Evolutionary conservation across 2,797 vertebrate genomes (phyloP).

Genomic region (Cryptoprocta ferox): DNA sequence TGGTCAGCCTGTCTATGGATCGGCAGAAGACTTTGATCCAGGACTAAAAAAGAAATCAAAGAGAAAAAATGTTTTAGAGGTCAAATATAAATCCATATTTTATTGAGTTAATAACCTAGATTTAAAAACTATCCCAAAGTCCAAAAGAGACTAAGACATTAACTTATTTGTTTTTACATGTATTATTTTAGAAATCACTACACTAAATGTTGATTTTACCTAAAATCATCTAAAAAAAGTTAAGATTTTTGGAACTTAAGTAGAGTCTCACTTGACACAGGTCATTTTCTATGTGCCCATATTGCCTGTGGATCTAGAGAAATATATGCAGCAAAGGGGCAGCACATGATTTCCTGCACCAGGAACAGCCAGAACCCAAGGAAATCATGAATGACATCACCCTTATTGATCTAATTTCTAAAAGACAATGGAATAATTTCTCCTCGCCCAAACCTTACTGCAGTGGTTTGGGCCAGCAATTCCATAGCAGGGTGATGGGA

Average conservation of each 20-base stretch:
- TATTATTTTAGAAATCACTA: constrained; percentile 17
- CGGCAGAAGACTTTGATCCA: neutral
- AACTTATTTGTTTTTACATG: constrained; percentile 22
- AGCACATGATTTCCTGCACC: neutral
- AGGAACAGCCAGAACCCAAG: constrained; percentile 18
- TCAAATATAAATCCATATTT: neutral
- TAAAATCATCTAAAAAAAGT: neutral
- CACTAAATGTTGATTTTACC: constrained; percentile 18
- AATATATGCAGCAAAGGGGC: neutral
- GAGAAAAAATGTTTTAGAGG: neutral
- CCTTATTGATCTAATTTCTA: constrained; percentile 60
- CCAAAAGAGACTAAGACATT: neutral
- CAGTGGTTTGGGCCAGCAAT: constrained; percentile 38
- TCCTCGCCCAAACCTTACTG: constrained; percentile 40
- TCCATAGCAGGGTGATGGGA: neutral
- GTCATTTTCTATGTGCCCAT: neutral
- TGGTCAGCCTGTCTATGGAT: neutral
- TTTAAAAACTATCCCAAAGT: neutral
- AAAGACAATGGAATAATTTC: constrained; percentile 62
- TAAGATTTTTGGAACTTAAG: neutral
- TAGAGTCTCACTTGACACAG: neutral
- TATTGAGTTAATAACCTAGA: neutral
- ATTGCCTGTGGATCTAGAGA: neutral
- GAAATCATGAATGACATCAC: constrained; percentile 66
- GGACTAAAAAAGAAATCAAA: neutral